These are phyloP conservation scores for Mus musculus DNA, from an alignment of 2,113 vertebrate species.

Conservation along the genomic window GRCm39 chr5:63578501-63579000, in stretches of 20 bases:
- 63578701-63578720: neutral
- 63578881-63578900: slow-evolving; percentile 23
- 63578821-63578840: slow-evolving; percentile 32
- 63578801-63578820: slow-evolving; percentile 56
- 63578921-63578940: slow-evolving; percentile 47
- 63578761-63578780: slow-evolving; percentile 15
- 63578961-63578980: slow-evolving; percentile 39
- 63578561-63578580: neutral
- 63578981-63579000: neutral
- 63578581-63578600: neutral
- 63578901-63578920: slow-evolving; percentile 23
- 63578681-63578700: neutral
- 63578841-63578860: slow-evolving; percentile 58
- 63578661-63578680: slow-evolving; percentile 13
- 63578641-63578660: slow-evolving; percentile 23
- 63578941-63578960: slow-evolving; percentile 52
- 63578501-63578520: neutral
- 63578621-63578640: neutral
- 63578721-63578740: neutral
- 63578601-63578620: neutral
- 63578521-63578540: neutral
- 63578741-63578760: slow-evolving; percentile 21
- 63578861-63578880: slow-evolving; percentile 53
- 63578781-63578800: slow-evolving; percentile 40
- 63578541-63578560: neutral